Evolutionary conservation across 2,797 vertebrate species (phyloP), one percentile per base, ranked within the genome.

Genomic region (Lithobates sylvaticus): DNA sequence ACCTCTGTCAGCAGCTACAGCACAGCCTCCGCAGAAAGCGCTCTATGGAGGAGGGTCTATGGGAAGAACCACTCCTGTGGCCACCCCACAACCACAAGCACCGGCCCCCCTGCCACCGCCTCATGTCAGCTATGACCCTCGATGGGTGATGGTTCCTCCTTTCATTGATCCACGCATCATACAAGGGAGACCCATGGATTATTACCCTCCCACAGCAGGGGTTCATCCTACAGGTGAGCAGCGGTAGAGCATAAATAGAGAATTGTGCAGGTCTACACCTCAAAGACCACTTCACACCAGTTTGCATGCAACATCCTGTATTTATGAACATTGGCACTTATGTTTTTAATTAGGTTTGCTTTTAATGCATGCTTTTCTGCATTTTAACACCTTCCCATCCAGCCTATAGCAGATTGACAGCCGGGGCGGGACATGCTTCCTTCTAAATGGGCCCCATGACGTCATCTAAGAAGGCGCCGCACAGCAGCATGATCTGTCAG

Each of bases 141-240:
- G 97, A 27, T 99, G 97, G 97, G 92, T 94, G 91, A 96, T 99
- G 96, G 97, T 99, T 92, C 97, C 97, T 89, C 93, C 97, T 44
- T 98, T 97, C 83, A 97, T 98, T 94, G 97, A 98, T 88, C 97
- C 97, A 2, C 96, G 97, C 79, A 95, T 99, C 88, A 97, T 99
- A 87, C 97, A 98, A 88, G 96, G 97, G 36, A 96, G 97, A 1
- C 96, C 96, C 0, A 95, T 96, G 44, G 95, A 98, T 92, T 97
- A 98, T 88, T 98, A 97, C 92, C 97, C 97, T 84, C 89, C 96
- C 23, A n/a, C 75, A 26, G 69, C 96, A 10, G 93, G 95, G 69
- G 97, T 98, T 89, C 97, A 98, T 74, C 96, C 97, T 1, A 95
- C 97, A 76, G 97, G 97, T 72, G 3, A 50, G 42, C 1, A 34